These are phyloP conservation scores for Drosophila paulistorum DNA, from an alignment of 1,140 invertebrate genomes.

Conservation along the genomic window DNA sequence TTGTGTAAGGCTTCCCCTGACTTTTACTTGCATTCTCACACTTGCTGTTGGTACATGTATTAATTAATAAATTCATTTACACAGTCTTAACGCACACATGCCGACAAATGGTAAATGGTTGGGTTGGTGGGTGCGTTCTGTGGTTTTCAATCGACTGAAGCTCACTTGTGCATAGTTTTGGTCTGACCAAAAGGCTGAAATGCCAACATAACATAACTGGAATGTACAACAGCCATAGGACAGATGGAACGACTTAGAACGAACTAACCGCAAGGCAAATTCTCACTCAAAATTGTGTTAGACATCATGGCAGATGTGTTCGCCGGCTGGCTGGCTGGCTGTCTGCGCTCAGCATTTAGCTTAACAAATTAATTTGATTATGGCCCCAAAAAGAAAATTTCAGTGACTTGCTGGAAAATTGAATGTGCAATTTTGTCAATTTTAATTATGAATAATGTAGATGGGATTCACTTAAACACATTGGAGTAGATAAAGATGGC, in stretches of 20 bases:
- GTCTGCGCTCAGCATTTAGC: conserved; percentile 26
- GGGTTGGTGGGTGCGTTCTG: conserved; percentile 7
- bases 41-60: conserved; percentile 13
- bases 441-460: conserved; percentile 77
- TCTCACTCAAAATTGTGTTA: conserved; percentile 47
- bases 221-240: conserved; percentile 25
- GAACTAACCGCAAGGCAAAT: conserved; percentile 58
- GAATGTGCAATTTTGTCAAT: conserved; percentile 57
- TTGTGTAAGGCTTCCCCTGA: background rate
- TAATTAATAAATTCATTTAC: conserved; percentile 58
- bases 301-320: conserved; percentile 25
- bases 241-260: conserved; percentile 1
- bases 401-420: conserved; percentile 18
- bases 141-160: conserved; percentile 43
- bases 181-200: conserved; percentile 34
- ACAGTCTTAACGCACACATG: conserved; percentile 4
- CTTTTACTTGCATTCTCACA: conserved; percentile 24
- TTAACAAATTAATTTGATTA: conserved; percentile 72
- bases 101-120: background rate
- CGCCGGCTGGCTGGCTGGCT: too few species aligned
- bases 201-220: conserved; percentile 54
- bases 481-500: conserved; percentile 1
- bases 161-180: conserved; percentile 40
- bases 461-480: conserved; percentile 7
- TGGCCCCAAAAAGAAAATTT: conserved; percentile 17